phyloP scores from a whole-genome alignment of 1,140 invertebrate genomes.

The Limonius californicus region DNA sequence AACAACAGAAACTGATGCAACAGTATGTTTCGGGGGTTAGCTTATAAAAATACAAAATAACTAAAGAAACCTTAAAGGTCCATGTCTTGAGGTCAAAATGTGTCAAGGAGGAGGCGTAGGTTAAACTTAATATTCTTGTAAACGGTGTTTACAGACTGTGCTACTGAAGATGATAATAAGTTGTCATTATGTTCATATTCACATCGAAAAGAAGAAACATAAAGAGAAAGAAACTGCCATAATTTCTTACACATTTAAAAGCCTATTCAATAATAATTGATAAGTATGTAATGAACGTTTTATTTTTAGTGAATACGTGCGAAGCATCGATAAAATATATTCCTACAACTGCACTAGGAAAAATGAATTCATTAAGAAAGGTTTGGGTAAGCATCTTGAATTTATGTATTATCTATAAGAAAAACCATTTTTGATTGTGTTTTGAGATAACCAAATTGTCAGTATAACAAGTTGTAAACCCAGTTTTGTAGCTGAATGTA shows the following conservation, averaged over 20 bases:
- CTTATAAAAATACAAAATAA: no score
- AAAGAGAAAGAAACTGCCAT: background rate
- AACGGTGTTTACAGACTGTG: background rate
- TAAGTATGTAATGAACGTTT: background rate
- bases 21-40: no score
- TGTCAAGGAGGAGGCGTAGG: no score
- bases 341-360: constrained; percentile 73
- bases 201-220: background rate
- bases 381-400: constrained; percentile 60
- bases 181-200: no score
- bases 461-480: no score
- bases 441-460: background rate
- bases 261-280: background rate
- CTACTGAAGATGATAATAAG: no score
- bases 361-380: constrained; percentile 75
- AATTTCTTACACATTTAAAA: background rate
- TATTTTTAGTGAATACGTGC: constrained; percentile 71
- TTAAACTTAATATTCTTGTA: no score
- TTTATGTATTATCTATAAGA: background rate
- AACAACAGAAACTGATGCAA: no score
- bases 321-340: constrained; percentile 65
- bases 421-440: background rate
- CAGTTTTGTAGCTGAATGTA: no score
- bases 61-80: no score
- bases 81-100: no score